Evolutionary conservation across 2,113 vertebrate species (phyloP).

Genomic region (Pseudorasbora parva): DNA sequence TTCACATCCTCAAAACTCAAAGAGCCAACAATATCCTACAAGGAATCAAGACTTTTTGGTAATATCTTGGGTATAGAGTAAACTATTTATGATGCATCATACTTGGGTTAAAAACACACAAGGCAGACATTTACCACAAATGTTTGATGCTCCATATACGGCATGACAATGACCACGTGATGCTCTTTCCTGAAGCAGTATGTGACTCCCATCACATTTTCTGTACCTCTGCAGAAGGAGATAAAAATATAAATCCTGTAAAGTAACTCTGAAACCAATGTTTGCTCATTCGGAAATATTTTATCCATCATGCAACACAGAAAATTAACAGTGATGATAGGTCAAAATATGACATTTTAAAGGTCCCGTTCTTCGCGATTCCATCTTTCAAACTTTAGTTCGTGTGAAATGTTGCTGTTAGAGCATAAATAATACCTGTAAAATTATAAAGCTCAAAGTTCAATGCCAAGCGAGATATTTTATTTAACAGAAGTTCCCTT

Average conservation of each 20-base stretch:
- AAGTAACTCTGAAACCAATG: neutral
- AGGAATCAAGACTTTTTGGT: constrained; percentile 50
- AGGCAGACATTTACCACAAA: constrained; percentile 82
- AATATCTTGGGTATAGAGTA: neutral
- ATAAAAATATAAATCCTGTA: neutral
- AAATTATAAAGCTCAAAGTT: too few species aligned
- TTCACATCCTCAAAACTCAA: constrained; percentile 91
- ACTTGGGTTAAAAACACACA: constrained; percentile 48
- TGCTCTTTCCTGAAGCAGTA: constrained; percentile 96
- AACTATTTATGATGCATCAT: neutral
- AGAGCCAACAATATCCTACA: constrained; percentile 88
- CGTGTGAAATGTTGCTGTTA: too few species aligned
- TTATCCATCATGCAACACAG: neutral
- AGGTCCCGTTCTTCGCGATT: too few species aligned
- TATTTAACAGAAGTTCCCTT: too few species aligned
- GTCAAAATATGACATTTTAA: neutral
- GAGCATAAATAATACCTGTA: too few species aligned
- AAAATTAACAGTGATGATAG: neutral
- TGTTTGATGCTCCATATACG: constrained; percentile 92
- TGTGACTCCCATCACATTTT: constrained; percentile 95
- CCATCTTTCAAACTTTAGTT: too few species aligned
- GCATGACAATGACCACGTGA: constrained; percentile 97
- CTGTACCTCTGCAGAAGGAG: constrained; percentile 84
- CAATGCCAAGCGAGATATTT: too few species aligned
- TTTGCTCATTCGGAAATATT: neutral